Evolutionary conservation across 2,113 vertebrate species (phyloP).

Genomic region (Nettapus auritus): DNA sequence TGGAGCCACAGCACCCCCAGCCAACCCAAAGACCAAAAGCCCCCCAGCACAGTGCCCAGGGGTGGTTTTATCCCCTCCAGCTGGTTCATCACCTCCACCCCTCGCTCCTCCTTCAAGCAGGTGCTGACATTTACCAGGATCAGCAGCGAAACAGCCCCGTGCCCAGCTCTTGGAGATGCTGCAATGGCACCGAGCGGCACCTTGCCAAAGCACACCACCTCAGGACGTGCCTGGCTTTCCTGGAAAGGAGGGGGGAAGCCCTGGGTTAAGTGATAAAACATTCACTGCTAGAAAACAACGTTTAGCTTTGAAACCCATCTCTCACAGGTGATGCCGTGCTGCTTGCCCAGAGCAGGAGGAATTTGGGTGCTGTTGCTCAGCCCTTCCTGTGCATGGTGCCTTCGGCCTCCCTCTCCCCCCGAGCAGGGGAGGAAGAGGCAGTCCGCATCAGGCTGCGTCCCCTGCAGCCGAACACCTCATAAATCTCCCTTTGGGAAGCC

Average conservation of each 20-base stretch:
- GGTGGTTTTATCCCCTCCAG: neutral
- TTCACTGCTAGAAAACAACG: neutral
- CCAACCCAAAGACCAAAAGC: neutral
- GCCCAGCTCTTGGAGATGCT: too few relatives aligned
- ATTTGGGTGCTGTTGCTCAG: neutral
- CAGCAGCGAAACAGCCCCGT: too few relatives aligned
- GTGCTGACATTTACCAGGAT: neutral
- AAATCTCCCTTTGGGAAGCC: constrained; percentile 35
- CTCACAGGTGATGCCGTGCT: neutral
- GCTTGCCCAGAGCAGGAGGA: neutral
- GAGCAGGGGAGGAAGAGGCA: neutral
- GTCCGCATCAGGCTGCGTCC: neutral
- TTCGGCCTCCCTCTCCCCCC: constrained; percentile 6
- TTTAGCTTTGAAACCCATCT: neutral
- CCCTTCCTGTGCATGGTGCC: neutral
- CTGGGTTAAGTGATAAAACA: neutral
- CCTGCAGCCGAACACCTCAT: neutral
- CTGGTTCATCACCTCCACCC: neutral
- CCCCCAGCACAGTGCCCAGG: neutral
- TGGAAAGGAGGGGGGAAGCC: neutral
- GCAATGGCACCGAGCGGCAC: neutral
- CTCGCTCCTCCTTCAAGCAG: neutral
- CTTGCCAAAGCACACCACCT: neutral
- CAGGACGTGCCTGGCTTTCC: neutral
- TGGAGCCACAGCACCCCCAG: neutral